Evolutionary conservation across 2,797 vertebrate species (phyloP).

Genomic region (Sebastes diploproa): DNA sequence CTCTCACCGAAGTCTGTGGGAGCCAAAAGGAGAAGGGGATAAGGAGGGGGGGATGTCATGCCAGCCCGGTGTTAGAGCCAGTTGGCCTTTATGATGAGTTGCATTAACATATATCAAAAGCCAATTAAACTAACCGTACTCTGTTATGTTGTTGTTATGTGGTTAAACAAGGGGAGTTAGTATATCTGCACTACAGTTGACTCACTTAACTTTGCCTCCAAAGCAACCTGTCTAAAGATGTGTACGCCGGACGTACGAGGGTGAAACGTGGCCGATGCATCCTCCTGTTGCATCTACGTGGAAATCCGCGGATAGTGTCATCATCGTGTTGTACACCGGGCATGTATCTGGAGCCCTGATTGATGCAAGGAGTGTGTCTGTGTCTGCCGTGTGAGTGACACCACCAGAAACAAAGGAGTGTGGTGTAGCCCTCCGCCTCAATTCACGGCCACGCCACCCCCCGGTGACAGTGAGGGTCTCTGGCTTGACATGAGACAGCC

Average conservation of each 20-base stretch:
- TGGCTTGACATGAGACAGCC: conserved; percentile 83
- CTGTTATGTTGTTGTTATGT: conserved; percentile 78
- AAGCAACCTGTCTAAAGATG: conserved; percentile 45
- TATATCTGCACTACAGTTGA: conserved; percentile 46
- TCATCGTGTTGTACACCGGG: conserved; percentile 43
- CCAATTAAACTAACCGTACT: conserved; percentile 80
- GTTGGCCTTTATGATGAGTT: conserved; percentile 80
- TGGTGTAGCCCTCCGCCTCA: conserved; percentile 70
- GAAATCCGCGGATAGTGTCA: conserved; percentile 44
- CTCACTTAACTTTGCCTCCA: conserved; percentile 54
- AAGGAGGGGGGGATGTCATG: conserved; percentile 34
- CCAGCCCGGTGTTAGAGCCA: conserved; percentile 72
- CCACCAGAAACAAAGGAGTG: conserved; percentile 78
- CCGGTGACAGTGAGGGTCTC: conserved; percentile 74
- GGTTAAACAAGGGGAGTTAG: conserved; percentile 68
- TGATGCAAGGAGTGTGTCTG: conserved; percentile 79
- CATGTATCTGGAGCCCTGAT: conserved; percentile 71
- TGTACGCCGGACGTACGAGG: not conserved
- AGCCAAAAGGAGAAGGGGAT: conserved; percentile 56
- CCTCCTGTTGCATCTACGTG: conserved; percentile 19
- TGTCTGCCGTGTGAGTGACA: conserved; percentile 74
- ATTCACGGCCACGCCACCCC: conserved; percentile 67
- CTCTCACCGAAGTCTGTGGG: conserved; percentile 66
- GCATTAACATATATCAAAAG: conserved; percentile 86
- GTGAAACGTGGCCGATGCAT: not conserved